A percentile compares a stretch with the other conserved stretches of the same genome.
Evolutionary conservation across 2,888 invertebrate species (phyloP).

Genomic region (Pachycephus smyrnensis): DNA sequence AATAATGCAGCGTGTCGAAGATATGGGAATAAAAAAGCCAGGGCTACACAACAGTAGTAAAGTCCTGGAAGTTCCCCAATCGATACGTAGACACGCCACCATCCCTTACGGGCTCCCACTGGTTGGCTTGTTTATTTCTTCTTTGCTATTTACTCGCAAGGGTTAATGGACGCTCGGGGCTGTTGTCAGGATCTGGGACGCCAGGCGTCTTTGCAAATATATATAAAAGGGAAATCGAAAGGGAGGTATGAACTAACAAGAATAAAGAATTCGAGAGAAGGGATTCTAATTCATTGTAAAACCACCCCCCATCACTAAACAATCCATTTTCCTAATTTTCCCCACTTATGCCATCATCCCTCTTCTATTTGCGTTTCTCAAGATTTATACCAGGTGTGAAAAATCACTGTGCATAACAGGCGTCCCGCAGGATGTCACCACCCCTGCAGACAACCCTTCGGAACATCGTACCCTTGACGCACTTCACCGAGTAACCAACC

Average conservation of each 20-base stretch:
- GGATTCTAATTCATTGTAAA: too few relatives aligned
- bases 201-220: constrained; percentile 31
- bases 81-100: constrained; percentile 59
- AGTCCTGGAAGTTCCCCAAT: constrained; percentile 52
- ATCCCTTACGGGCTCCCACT: constrained; percentile 32
- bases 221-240: constrained; percentile 4
- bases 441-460: too few relatives aligned
- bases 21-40: neutral
- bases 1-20: neutral
- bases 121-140: constrained; percentile 6
- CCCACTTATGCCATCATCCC: too few relatives aligned
- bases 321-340: too few relatives aligned
- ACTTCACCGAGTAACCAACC: too few relatives aligned
- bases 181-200: neutral
- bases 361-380: too few relatives aligned
- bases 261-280: too few relatives aligned
- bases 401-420: too few relatives aligned
- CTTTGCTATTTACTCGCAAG: constrained; percentile 24
- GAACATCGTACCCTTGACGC: too few relatives aligned
- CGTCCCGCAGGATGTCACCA: too few relatives aligned
- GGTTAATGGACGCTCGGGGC: constrained; percentile 47
- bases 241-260: neutral
- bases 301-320: too few relatives aligned
- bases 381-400: too few relatives aligned
- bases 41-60: constrained; percentile 48